Evolutionary conservation across 92 coral and sea anemone species (phyloP), one percentile per base, ranked within the genome.

Genomic region (Heteractis magnifica): DNA sequence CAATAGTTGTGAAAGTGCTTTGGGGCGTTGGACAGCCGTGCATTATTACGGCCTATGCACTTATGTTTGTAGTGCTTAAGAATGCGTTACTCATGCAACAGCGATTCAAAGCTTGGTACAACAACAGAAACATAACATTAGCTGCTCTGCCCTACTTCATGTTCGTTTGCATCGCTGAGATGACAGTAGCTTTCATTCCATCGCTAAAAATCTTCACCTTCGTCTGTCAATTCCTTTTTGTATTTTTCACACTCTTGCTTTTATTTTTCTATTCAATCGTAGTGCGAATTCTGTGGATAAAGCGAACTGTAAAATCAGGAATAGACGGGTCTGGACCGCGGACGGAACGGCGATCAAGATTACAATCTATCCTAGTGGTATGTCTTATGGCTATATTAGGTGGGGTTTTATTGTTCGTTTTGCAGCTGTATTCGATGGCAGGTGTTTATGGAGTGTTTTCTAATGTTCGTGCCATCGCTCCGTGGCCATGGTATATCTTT

Each of bases 1-100:
- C 78, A 2, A 72, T 60, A 19, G 84, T 84, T 6, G 73, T 89
- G 53, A 92, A 91, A 51, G 34, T 91, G 34, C 73, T 93, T 4
- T 93, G 97, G 97, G 97, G 94, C 8, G 15, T 89, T 0, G 97
- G 93, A 5, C 94, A 93, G 70, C 97, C 97, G 16, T 91, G 97
- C 14, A 55, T 93, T 44, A 82, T 93, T 53, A 87, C 94, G 1
- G 93, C 94, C 10, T 93, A 89, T 84, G 76, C 91, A 0, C 88
- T 93, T 14, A 79, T 93, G 34, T 93, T 93, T 62, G 77, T 89
- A n/a, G 94, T 93, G 20, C 90, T 91, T 48, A 89, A 89, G 72
- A 93, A 93, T 81, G 97, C 94, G 10, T 78, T 93, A 79, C 34
- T 81, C 50, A 87, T 93, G 70, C 87, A 87, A 49, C 97, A 91